Base-by-base conservation (phyloP, 2,888 invertebrate species). In the Blastobasis adustella region DNA sequence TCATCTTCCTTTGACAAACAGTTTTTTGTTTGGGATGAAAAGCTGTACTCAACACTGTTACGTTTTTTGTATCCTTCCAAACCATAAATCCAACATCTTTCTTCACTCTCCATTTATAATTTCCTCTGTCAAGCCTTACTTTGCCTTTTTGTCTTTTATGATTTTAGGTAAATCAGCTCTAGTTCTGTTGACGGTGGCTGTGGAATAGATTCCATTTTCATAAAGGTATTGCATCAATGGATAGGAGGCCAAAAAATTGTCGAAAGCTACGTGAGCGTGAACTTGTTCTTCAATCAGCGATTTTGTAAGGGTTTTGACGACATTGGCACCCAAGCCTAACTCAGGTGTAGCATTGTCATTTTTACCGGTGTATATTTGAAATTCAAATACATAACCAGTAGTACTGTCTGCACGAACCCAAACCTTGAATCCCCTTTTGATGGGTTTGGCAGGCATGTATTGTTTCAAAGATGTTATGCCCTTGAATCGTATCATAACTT, bases 21-120 rank as follows among this genome's bases (percentile, higher is more conserved):
- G 53, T 65, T 49, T 60, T 55, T 49, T 50, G 10, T 54, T 61
- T 63, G 39, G 63, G 64, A 55, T 68, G 62, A 50, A 64, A 66
- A 39, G 65, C 63, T 54, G 53, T 67, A 10, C 57, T 62, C 45
- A 67, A 45, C 5, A 69, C 41, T 39, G 56, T 23, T 5, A 62
- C 63, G 7, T 62, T 58, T 58, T 67, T 63, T 9, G 58, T 67
- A 51, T 68, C 66, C 53, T 63, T 56, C 66, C 65, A 67, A 41
- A 61, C 53, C 7, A 50, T 41, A 54, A 64, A 63, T 46, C 61
- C 61, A 41, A 63, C 65, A 52, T 60, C 46, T 10, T 50, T 41
- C 44, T 63, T 65, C 2, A 49, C 51, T 58, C 64, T 62, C 64
- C 60, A 64, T 50, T 65, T 63, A 52, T 49, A 65, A 6, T 67